These are phyloP conservation scores for Proteles cristata DNA, from an alignment of 2,113 vertebrate genomes.

Conservation along the genomic window DNA sequence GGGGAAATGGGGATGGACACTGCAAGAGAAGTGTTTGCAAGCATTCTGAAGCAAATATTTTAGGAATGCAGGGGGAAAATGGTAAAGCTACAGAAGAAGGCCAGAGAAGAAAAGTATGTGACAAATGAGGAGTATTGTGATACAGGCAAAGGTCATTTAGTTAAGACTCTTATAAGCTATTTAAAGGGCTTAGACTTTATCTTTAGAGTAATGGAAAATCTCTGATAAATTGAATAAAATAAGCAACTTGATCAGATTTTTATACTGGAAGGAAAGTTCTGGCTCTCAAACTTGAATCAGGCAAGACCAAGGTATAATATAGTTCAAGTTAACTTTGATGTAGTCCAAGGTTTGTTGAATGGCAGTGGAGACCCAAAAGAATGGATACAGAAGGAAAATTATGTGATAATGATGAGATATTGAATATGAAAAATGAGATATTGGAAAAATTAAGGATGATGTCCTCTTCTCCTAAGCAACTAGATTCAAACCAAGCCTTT, in stretches of 20 bases:
- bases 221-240: neutral
- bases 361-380: neutral
- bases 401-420: neutral
- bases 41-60: neutral
- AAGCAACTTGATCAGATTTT: neutral
- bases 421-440: neutral
- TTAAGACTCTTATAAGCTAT: neutral
- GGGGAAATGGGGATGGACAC: no score
- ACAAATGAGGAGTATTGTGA: neutral
- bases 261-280: neutral
- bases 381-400: neutral
- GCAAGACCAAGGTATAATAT: accelerated
- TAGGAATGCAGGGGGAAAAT: neutral
- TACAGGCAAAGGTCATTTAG: neutral
- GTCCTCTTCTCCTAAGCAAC: neutral
- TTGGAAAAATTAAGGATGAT: neutral
- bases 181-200: neutral
- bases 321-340: neutral
- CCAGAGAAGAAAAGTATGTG: neutral
- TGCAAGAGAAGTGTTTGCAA: neutral
- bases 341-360: neutral
- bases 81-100: neutral
- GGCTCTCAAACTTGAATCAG: neutral
- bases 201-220: neutral
- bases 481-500: neutral